Conservation (phyloP, 2,888 invertebrate genomes). For the Lochmaea capreae region DNA sequence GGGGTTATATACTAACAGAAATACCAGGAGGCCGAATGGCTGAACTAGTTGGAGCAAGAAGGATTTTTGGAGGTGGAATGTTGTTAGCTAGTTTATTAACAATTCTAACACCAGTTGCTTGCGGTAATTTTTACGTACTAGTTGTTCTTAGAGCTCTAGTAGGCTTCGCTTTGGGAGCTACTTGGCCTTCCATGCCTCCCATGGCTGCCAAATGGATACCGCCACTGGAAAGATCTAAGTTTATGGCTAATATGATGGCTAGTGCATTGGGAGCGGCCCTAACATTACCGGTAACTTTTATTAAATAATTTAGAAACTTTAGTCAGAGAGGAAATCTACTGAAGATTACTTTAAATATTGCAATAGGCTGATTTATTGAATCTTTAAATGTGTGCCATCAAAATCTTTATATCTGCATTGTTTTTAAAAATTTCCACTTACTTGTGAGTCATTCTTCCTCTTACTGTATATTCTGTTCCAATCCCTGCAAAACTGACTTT, state of each 20-base stretch:
- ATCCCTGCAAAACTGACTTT: too few relatives aligned
- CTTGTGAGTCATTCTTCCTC: too few relatives aligned
- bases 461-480: too few relatives aligned
- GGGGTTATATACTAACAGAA: slow-evolving; percentile 92
- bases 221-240: slow-evolving; percentile 91
- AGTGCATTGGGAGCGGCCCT: slow-evolving; percentile 92
- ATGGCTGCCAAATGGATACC: slow-evolving; percentile 96
- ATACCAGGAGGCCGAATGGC: slow-evolving; percentile 89
- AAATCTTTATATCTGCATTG: too few relatives aligned
- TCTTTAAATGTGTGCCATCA: too few relatives aligned
- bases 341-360: too few relatives aligned
- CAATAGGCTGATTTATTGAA: too few relatives aligned
- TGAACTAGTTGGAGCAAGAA: slow-evolving; percentile 83
- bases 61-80: slow-evolving; percentile 90
- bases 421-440: too few relatives aligned
- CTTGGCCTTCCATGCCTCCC: slow-evolving; percentile 94
- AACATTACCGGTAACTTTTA: slow-evolving; percentile 83
- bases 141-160: slow-evolving; percentile 77
- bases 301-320: not conserved
- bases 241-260: slow-evolving; percentile 94
- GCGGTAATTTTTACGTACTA: slow-evolving; percentile 77
- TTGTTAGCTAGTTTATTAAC: slow-evolving; percentile 84
- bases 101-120: slow-evolving; percentile 82
- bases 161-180: slow-evolving; percentile 75
- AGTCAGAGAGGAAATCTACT: not conserved